phyloP scores from a whole-genome alignment of 1,140 invertebrate genomes.

The Dinothrombium tinctorium region DNA sequence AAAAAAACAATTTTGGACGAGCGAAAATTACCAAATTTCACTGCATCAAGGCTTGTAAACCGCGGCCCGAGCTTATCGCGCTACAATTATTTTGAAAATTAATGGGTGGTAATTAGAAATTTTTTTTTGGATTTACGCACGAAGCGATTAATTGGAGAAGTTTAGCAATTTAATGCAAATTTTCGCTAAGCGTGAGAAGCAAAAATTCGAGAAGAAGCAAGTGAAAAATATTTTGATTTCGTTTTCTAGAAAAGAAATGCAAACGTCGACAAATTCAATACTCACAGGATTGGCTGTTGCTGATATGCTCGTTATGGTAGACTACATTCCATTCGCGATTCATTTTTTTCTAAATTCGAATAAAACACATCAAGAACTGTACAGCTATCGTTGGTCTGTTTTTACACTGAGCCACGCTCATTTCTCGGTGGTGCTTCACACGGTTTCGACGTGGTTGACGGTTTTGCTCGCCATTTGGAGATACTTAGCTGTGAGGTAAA shows the following conservation, averaged over 20 bases:
- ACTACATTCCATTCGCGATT: slow-evolving; percentile 55
- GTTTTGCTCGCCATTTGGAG: slow-evolving; percentile 75
- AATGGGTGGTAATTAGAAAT: no score
- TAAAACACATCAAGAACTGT: slow-evolving; percentile 24
- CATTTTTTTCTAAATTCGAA: slow-evolving; percentile 35
- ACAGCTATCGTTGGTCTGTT: slow-evolving; percentile 47
- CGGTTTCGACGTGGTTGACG: slow-evolving; percentile 74
- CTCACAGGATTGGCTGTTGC: slow-evolving; percentile 55
- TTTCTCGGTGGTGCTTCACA: slow-evolving; percentile 57
- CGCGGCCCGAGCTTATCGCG: no score
- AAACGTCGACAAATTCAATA: slow-evolving; percentile 56
- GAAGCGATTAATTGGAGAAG: no score
- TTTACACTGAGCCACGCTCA: slow-evolving; percentile 31
- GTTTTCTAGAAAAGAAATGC: slow-evolving; percentile 53
- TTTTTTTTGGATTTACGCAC: no score
- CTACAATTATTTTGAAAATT: no score
- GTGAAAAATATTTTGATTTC: no score
- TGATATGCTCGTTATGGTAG: slow-evolving; percentile 62
- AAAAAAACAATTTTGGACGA: no score
- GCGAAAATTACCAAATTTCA: no score
- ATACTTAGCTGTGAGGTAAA: slow-evolving; percentile 46
- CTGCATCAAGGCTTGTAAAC: no score
- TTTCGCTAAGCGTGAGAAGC: no score
- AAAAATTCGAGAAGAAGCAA: no score
- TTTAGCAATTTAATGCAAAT: no score